Conservation (phyloP, 2,113 vertebrate genomes). For the Nothoprocta perdicaria region DNA sequence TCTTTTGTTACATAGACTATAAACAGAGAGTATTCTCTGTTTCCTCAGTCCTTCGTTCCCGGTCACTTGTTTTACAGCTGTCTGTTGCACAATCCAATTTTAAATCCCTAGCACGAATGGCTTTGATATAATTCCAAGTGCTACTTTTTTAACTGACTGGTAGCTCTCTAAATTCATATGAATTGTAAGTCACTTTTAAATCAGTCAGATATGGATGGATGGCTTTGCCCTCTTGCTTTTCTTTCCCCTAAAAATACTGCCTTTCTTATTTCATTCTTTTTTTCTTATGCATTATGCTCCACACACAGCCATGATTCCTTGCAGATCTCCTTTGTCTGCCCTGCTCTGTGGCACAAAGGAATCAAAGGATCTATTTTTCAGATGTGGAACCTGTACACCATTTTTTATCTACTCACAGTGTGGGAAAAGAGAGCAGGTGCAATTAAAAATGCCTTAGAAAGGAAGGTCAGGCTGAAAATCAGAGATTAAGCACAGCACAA, state of each 20-base stretch:
- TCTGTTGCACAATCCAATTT: not conserved
- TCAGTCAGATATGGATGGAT: not conserved
- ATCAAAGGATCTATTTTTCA: not conserved
- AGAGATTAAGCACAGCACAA: not conserved
- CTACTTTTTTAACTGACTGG: not conserved
- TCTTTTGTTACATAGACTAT: not conserved
- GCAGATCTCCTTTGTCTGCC: not conserved
- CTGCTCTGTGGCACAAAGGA: not conserved
- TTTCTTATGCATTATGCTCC: not conserved
- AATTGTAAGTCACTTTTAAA: conserved; percentile 27
- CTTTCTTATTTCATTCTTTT: not conserved
- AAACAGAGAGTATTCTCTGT: conserved; percentile 1
- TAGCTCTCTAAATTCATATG: not conserved
- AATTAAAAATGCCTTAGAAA: not conserved
- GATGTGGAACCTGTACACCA: not conserved
- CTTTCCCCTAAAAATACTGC: not conserved
- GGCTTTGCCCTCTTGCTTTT: not conserved
- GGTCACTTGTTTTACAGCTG: conserved; percentile 14
- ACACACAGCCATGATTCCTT: not conserved
- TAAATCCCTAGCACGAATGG: not conserved
- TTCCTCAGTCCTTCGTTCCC: not conserved
- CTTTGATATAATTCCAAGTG: not conserved
- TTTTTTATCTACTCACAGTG: not conserved
- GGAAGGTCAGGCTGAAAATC: not conserved
- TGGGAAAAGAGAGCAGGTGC: not conserved